Evolutionary conservation across 2,888 invertebrate species (phyloP).

Genomic region (Spodoptera littoralis): DNA sequence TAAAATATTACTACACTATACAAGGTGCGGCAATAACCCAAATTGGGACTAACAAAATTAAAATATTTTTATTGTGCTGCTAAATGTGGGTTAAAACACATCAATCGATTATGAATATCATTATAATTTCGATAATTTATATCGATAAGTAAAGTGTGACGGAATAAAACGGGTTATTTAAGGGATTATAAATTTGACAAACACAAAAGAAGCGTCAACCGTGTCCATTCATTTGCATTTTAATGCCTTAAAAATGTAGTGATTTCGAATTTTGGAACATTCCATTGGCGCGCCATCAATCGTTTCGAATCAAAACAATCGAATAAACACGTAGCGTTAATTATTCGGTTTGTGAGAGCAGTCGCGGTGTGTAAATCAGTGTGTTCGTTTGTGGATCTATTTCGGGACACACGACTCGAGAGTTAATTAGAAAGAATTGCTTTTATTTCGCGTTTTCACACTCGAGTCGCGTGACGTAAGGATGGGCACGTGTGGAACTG

Average conservation of each 20-base stretch:
- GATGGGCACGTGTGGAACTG: slow-evolving; percentile 67
- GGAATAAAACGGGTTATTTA: slow-evolving; percentile 44
- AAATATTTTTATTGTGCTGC: slow-evolving; percentile 26
- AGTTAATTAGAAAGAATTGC: slow-evolving; percentile 89
- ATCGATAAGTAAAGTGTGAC: slow-evolving; percentile 24
- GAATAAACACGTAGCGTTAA: slow-evolving; percentile 84
- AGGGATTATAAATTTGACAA: slow-evolving; percentile 46
- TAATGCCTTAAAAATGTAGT: slow-evolving; percentile 51
- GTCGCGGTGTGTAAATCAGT: slow-evolving; percentile 84
- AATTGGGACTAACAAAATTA: slow-evolving; percentile 1
- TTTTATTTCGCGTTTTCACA: slow-evolving; percentile 88
- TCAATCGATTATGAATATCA: slow-evolving; percentile 25
- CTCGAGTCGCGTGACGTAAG: slow-evolving; percentile 79
- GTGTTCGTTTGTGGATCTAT: slow-evolving; percentile 77
- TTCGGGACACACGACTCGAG: slow-evolving; percentile 74
- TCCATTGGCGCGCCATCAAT: slow-evolving; percentile 71
- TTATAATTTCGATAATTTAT: slow-evolving; percentile 45
- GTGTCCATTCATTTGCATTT: slow-evolving; percentile 54
- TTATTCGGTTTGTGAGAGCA: slow-evolving; percentile 82
- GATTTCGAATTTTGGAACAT: slow-evolving; percentile 59
- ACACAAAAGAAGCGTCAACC: slow-evolving; percentile 52
- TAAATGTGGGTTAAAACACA: slow-evolving; percentile 16
- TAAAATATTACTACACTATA: slow-evolving; percentile 8
- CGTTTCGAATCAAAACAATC: slow-evolving; percentile 85
- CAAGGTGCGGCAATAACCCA: slow-evolving; percentile 4